Evolutionary conservation across 2,888 invertebrate species (phyloP).

Genomic region (Strigamia crassipes): DNA sequence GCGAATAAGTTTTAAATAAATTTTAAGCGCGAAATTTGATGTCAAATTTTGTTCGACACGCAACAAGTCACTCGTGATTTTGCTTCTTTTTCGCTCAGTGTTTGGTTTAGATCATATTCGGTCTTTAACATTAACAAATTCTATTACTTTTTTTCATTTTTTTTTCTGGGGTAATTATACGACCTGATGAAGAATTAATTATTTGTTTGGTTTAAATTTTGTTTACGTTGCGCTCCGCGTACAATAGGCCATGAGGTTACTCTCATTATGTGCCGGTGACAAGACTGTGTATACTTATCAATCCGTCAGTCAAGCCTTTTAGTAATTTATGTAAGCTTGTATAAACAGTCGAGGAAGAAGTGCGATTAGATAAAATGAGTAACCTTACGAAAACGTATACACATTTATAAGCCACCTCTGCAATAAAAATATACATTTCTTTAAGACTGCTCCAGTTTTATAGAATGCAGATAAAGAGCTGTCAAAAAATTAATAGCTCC

Average conservation of each 20-base stretch:
- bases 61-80: background rate
- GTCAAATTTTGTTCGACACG: background rate
- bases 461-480: conserved; percentile 15
- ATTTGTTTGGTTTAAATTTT: conserved; percentile 29
- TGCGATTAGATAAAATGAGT: conserved; percentile 32
- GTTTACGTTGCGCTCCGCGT: background rate
- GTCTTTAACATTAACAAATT: background rate
- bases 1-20: background rate
- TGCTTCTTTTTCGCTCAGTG: background rate
- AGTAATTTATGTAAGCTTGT: conserved; percentile 40
- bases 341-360: conserved; percentile 26
- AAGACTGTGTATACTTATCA: conserved; percentile 37
- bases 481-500: conserved; percentile 7
- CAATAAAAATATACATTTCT: conserved; percentile 31
- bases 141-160: background rate
- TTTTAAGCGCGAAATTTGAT: background rate
- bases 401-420: conserved; percentile 14
- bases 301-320: conserved; percentile 35
- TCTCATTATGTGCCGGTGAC: conserved; percentile 38
- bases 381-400: background rate
- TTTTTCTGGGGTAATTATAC: conserved; percentile 12
- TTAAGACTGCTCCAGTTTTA: background rate
- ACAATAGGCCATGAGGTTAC: conserved; percentile 42
- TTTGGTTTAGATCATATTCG: background rate
- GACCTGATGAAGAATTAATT: conserved; percentile 32